Percentiles rank a stretch among this genome's conserved stretches.
phyloP scores from a whole-genome alignment of 2,113 vertebrate genomes.

The Aythya baeri region DNA sequence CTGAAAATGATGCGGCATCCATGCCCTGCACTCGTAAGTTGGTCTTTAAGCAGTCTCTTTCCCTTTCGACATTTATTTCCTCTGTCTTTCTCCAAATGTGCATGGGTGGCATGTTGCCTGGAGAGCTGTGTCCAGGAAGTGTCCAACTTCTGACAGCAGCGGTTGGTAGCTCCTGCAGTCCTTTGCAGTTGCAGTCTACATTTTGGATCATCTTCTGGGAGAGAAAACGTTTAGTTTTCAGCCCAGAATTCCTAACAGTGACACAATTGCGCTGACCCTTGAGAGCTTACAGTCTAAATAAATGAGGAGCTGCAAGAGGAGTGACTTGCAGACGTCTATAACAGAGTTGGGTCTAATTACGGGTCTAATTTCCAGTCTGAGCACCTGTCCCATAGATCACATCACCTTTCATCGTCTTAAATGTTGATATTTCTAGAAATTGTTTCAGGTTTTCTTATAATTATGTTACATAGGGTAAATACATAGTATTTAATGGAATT shows the following conservation, averaged over 20 bases:
- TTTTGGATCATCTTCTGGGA: background rate
- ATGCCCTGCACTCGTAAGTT: slow-evolving; percentile 97
- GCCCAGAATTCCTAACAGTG: background rate
- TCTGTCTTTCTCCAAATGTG: background rate
- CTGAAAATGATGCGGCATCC: slow-evolving; percentile 90
- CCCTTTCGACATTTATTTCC: background rate
- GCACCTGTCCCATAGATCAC: background rate
- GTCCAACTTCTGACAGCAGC: background rate
- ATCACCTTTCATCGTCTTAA: background rate
- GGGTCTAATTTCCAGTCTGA: background rate
- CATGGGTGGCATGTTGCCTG: background rate
- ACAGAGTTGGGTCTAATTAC: background rate
- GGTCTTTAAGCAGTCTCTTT: background rate
- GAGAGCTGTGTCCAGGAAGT: background rate
- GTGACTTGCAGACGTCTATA: background rate
- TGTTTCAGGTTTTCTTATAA: background rate
- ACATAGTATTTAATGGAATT: background rate
- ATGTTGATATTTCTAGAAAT: background rate
- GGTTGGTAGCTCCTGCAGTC: background rate
- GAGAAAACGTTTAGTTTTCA: background rate
- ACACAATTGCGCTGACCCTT: background rate
- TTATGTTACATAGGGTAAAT: background rate
- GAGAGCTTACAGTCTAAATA: background rate
- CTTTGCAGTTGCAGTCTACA: background rate
- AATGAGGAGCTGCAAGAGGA: background rate